phyloP scores from a whole-genome alignment of 2,113 vertebrate species.

The Tachuris rubrigastra region DNA sequence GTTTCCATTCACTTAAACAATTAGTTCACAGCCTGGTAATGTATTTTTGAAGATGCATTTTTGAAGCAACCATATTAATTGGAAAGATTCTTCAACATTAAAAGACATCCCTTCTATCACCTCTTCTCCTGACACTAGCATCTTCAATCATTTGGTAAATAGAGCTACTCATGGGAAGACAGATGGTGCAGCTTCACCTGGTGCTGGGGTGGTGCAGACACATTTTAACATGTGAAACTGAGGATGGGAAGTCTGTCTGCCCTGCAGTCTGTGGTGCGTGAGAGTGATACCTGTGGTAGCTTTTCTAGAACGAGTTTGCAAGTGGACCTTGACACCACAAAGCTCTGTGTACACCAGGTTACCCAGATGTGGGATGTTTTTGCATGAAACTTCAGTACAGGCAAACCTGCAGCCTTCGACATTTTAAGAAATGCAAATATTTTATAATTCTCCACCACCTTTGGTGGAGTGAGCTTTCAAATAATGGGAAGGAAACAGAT shows the following conservation, averaged over 20 bases:
- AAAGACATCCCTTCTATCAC: neutral
- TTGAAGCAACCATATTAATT: neutral
- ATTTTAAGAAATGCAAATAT: constrained; percentile 39
- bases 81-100: neutral
- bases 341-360: neutral
- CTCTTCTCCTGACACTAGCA: neutral
- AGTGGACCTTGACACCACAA: neutral
- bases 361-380: neutral
- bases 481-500: neutral
- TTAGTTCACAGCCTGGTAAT: neutral
- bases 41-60: neutral
- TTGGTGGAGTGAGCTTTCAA: neutral
- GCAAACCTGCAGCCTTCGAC: neutral
- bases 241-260: neutral
- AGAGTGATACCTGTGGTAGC: neutral
- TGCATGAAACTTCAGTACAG: neutral
- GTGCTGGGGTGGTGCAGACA: neutral
- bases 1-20: neutral
- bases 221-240: neutral
- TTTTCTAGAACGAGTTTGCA: neutral
- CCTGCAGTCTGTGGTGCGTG: neutral
- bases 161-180: neutral
- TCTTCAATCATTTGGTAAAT: neutral
- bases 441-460: neutral
- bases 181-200: neutral